Percentiles rank a stretch among this genome's conserved stretches.
These are phyloP conservation scores for Drosophila asahinai DNA, from an alignment of 1,140 invertebrate genomes.

Conservation along the genomic window DNA sequence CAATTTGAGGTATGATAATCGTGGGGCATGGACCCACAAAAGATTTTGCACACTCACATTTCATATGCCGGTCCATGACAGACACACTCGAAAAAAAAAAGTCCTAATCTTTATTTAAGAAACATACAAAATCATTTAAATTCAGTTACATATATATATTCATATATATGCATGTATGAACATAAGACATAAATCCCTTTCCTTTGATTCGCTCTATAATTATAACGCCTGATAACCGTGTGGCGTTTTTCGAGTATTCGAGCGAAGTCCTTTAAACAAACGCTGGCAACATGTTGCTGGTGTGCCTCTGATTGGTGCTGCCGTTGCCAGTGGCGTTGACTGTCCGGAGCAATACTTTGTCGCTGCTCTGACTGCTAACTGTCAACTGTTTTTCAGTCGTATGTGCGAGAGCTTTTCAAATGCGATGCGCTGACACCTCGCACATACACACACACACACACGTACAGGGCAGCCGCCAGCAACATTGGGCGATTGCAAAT, in stretches of 20 bases:
- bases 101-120: too few relatives aligned
- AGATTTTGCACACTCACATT: conserved; percentile 41
- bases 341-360: conserved; percentile 62
- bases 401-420: conserved; percentile 68
- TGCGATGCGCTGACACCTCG: conserved; percentile 76
- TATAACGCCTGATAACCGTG: too few relatives aligned
- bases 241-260: not conserved
- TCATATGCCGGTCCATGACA: conserved; percentile 22
- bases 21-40: conserved; percentile 48
- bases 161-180: too few relatives aligned
- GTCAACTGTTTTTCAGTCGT: conserved; percentile 65
- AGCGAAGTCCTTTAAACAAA: not conserved
- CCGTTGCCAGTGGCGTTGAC: conserved; percentile 41
- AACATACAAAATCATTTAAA: too few relatives aligned
- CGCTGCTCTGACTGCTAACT: conserved; percentile 68
- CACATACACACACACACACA: conserved; percentile 10
- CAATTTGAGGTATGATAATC: conserved; percentile 82
- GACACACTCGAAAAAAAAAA: not conserved
- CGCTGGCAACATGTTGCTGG: conserved; percentile 66
- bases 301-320: conserved; percentile 28
- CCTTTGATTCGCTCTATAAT: too few relatives aligned
- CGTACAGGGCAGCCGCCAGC: conserved; percentile 30
- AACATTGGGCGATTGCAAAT: conserved; percentile 56
- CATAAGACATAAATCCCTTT: too few relatives aligned
- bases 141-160: too few relatives aligned